Conservation (phyloP, 1,140 invertebrate genomes). For the Polypedilum vanderplanki region DNA sequence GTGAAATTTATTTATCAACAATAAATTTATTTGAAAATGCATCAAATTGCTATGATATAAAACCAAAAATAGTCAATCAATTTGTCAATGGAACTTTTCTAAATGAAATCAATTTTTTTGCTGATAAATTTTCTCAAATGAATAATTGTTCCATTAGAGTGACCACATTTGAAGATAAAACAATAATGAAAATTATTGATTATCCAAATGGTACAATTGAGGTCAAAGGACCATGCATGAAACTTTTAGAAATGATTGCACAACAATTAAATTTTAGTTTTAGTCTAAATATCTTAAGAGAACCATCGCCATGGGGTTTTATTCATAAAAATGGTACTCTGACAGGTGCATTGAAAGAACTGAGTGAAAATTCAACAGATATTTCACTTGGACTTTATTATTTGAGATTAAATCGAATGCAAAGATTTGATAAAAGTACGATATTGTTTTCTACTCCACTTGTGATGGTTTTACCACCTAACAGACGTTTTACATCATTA, state of each 20-base stretch:
- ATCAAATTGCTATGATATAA: neutral
- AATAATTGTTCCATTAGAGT: neutral
- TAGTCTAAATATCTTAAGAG: neutral
- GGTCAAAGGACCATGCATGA: neutral
- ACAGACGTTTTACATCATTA: neutral
- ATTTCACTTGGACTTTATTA: neutral
- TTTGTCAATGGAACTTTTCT: neutral
- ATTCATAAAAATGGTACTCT: neutral
- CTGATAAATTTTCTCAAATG: neutral
- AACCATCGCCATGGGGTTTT: neutral
- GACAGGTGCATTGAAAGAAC: neutral
- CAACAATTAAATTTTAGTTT: neutral
- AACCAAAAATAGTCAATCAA: neutral
- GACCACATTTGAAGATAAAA: neutral
- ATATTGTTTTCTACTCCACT: neutral
- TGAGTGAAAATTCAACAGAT: neutral
- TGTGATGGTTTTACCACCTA: neutral
- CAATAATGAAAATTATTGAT: neutral
- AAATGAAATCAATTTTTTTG: neutral
- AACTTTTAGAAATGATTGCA: neutral
- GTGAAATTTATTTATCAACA: neutral
- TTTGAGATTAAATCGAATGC: neutral
- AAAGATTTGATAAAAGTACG: neutral
- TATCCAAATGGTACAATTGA: neutral
- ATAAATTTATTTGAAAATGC: neutral